Conservation (phyloP, 2,888 invertebrate genomes). For the Chrysodeixis includens region DNA sequence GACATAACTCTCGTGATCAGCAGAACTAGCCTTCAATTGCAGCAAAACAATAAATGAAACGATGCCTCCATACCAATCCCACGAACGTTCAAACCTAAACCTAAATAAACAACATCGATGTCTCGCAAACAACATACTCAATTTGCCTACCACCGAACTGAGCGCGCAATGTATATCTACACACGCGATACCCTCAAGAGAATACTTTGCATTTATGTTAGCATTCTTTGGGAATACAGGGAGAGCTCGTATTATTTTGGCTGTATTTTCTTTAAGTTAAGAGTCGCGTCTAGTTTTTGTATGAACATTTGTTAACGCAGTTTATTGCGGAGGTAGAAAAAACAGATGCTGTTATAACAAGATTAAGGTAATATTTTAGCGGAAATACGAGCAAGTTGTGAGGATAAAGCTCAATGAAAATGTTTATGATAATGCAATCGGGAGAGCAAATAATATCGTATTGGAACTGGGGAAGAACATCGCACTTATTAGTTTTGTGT, state of each 20-base stretch:
- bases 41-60: background rate
- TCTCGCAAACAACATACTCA: slow-evolving; percentile 17
- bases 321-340: slow-evolving; percentile 28
- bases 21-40: background rate
- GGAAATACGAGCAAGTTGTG: slow-evolving; percentile 8
- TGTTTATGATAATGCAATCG: slow-evolving; percentile 7
- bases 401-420: slow-evolving; percentile 11
- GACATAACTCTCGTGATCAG: too few relatives aligned
- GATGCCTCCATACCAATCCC: slow-evolving; percentile 1
- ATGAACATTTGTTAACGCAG: slow-evolving; percentile 29
- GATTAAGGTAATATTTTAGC: slow-evolving; percentile 24
- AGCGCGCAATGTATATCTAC: slow-evolving; percentile 17
- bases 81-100: slow-evolving; percentile 1
- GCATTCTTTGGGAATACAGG: slow-evolving; percentile 5
- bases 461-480: background rate
- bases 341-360: slow-evolving; percentile 28
- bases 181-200: slow-evolving; percentile 12
- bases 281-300: slow-evolving; percentile 26
- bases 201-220: slow-evolving; percentile 15
- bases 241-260: slow-evolving; percentile 30
- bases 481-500: background rate
- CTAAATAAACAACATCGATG: slow-evolving; percentile 26
- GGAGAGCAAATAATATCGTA: background rate
- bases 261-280: slow-evolving; percentile 41
- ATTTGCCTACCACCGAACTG: slow-evolving; percentile 12